Evolutionary conservation across 2,113 vertebrate genomes (phyloP).

Genomic region (Cathartes aura): DNA sequence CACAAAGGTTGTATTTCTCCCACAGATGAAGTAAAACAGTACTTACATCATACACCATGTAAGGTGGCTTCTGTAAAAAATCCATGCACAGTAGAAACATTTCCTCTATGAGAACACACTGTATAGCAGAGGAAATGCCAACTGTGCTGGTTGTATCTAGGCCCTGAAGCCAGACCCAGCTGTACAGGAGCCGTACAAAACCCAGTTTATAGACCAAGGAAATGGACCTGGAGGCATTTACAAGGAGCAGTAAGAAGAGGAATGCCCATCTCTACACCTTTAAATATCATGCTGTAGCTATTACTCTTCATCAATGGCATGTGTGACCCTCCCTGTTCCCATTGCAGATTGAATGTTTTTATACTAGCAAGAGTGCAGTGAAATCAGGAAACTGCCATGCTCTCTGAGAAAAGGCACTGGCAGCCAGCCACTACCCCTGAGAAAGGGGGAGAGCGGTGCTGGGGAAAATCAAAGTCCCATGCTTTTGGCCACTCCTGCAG

Average conservation of each 20-base stretch:
- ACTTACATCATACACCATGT: neutral
- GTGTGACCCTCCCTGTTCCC: neutral
- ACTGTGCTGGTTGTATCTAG: neutral
- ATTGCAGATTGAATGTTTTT: neutral
- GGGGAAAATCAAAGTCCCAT: rapidly evolving
- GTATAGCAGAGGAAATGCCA: neutral
- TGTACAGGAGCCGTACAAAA: neutral
- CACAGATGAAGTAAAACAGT: neutral
- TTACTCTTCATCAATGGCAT: neutral
- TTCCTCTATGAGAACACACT: neutral
- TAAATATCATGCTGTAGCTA: neutral
- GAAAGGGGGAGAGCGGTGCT: rapidly evolving
- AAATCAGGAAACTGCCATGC: neutral
- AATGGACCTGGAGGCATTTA: neutral
- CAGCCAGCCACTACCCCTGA: neutral
- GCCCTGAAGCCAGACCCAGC: neutral
- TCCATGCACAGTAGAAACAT: neutral
- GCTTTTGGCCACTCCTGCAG: neutral
- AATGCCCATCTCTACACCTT: neutral
- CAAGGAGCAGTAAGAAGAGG: neutral
- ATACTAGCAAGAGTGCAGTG: neutral
- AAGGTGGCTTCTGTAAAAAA: neutral
- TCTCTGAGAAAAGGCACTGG: neutral
- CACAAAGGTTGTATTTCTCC: neutral
- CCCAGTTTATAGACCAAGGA: neutral